Evolutionary conservation across 2,888 invertebrate genomes (phyloP).

Genomic region (Ryuthela nishihirai): DNA sequence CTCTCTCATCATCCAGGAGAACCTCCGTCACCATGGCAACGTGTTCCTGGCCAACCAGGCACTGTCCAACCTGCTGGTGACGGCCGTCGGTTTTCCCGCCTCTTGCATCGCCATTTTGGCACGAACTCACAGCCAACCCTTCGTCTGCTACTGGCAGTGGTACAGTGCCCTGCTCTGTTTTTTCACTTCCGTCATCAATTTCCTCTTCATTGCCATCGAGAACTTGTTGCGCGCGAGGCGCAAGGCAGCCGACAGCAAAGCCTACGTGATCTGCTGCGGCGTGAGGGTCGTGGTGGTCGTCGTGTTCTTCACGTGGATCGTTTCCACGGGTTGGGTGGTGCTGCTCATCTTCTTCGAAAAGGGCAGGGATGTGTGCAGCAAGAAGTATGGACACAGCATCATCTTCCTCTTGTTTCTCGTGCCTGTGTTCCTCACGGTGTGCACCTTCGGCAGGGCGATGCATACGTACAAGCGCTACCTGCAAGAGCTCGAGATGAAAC

Average conservation of each 20-base stretch:
- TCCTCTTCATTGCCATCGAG: constrained; percentile 37
- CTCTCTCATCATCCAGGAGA: constrained; percentile 37
- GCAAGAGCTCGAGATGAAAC: constrained; percentile 22
- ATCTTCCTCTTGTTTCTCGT: constrained; percentile 31
- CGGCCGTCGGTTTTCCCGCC: constrained; percentile 31
- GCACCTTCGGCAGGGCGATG: constrained; percentile 26
- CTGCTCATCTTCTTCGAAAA: constrained; percentile 23
- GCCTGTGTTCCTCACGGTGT: constrained; percentile 21
- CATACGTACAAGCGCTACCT: constrained; percentile 26
- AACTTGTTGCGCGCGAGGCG: constrained; percentile 37
- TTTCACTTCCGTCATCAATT: constrained; percentile 33
- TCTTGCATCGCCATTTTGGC: constrained; percentile 38
- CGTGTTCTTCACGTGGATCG: constrained; percentile 34
- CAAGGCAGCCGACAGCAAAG: constrained; percentile 10
- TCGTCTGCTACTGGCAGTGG: constrained; percentile 39
- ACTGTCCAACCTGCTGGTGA: constrained; percentile 36
- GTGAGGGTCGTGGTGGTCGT: constrained; percentile 22
- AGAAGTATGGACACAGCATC: constrained; percentile 28
- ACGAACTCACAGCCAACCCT: constrained; percentile 15
- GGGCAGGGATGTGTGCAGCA: constrained; percentile 25
- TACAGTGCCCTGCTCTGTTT: constrained; percentile 35
- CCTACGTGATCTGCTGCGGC: constrained; percentile 30
- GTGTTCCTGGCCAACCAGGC: constrained; percentile 38
- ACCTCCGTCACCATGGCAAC: constrained; percentile 35
- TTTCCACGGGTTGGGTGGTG: constrained; percentile 18